phyloP scores from a whole-genome alignment of 2,888 invertebrate species.

The Mythimna impura region DNA sequence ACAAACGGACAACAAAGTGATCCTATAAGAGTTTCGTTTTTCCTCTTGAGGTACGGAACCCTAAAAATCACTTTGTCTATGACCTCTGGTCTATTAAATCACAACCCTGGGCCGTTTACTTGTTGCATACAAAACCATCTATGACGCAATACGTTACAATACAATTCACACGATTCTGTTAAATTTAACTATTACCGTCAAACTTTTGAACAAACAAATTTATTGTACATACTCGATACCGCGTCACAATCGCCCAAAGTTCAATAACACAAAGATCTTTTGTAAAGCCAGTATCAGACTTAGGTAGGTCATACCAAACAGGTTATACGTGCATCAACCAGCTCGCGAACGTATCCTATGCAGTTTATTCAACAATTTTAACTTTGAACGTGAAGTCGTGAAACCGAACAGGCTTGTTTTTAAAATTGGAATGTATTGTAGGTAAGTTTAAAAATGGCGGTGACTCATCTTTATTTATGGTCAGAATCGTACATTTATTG shows the following conservation, averaged over 20 bases:
- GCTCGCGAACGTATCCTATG: slow-evolving; percentile 26
- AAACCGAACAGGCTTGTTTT: slow-evolving; percentile 25
- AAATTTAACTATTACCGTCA: no score
- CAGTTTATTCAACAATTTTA: slow-evolving; percentile 28
- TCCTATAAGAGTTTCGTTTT: no score
- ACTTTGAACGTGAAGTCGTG: slow-evolving; percentile 41
- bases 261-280: slow-evolving; percentile 59
- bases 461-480: slow-evolving; percentile 27
- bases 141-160: not conserved
- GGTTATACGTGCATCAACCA: slow-evolving; percentile 47
- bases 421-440: slow-evolving; percentile 33
- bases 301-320: slow-evolving; percentile 56
- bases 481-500: not conserved
- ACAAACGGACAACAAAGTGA: no score
- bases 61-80: no score
- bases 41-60: no score
- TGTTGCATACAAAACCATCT: not conserved
- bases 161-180: not conserved
- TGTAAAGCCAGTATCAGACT: slow-evolving; percentile 44
- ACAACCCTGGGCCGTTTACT: not conserved
- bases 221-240: slow-evolving; percentile 2
- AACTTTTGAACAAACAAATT: no score
- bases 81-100: no score
- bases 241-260: slow-evolving; percentile 50
- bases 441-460: slow-evolving; percentile 13